Base-by-base conservation (phyloP, 2,888 invertebrate species). In the Fissipunctia ypsillon region DNA sequence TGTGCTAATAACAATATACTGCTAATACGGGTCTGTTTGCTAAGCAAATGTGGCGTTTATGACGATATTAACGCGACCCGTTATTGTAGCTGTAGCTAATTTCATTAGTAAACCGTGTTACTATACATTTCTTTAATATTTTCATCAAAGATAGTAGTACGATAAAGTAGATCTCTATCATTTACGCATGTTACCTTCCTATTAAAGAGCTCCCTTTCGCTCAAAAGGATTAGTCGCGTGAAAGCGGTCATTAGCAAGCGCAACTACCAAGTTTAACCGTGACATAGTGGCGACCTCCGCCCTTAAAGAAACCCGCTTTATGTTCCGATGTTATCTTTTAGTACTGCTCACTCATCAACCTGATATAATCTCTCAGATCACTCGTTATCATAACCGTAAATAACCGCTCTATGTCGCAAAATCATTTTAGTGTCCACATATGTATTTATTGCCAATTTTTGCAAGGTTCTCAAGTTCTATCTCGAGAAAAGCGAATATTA, bases 181-280 rank as follows among this genome's bases (percentile, higher is more conserved):
- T 80, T 61, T 66, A 22, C 50, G n/a, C 43, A 54, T 75, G 22
- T 60, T 38, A 68, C 48, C 64, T 64, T 68, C 41, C 25, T 68
- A 60, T 67, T 65, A 65, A 59, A 60, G 31, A 43, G 25, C 43
- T 45, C 43, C 66, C 31, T 43, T 74, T 63, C 19, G 25, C 38
- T 67, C 25, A 67, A 78, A 81, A 77, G 63, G 77, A 70, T 81
- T 35, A 81, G 57, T 54, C 45, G 48, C 12, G 41, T 54, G 61
- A 70, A 81, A 81, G 61, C 52, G 57, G 77, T 63, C 77, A 77
- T 77, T 77, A 80, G 66, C 63, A 81, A 69, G 48, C 52, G 57
- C 77, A 65, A 61, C 56, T 78, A 65, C 63, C n/a, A 52, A 64
- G 59, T 68, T 64, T 54, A 67, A 68, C 48, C 56, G 52, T 57